Percentiles rank a stretch among this genome's conserved stretches.
phyloP scores from a whole-genome alignment of 2,113 vertebrate species.

The Isichthys henryi region DNA sequence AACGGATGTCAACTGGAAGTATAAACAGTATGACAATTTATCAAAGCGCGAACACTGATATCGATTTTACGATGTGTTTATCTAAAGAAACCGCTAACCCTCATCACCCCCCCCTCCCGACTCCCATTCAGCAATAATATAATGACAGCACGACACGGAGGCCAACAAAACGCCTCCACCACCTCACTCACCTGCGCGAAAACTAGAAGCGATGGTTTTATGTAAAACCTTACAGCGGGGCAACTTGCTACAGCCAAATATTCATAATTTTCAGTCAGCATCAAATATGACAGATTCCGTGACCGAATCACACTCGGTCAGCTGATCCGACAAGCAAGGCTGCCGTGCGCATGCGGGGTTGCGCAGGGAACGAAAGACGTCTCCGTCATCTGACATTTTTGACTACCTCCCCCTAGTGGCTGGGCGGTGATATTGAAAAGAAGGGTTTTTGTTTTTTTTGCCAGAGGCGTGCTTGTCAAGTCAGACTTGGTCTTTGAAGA shows the following conservation, averaged over 20 bases:
- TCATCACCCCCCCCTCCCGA: neutral
- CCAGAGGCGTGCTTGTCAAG: neutral
- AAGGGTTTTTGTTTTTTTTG: neutral
- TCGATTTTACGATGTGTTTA: neutral
- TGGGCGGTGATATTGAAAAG: conserved; percentile 16
- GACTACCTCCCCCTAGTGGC: conserved; percentile 34
- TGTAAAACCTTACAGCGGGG: neutral
- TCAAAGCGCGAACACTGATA: neutral
- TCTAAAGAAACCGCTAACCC: neutral
- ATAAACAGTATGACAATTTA: neutral
- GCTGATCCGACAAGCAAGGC: conserved; percentile 43
- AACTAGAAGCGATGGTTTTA: neutral
- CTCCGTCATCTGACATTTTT: neutral
- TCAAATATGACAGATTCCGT: conserved; percentile 41
- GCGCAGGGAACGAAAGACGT: neutral
- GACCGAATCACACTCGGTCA: conserved; percentile 52
- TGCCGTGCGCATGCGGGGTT: neutral
- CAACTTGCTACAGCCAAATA: neutral
- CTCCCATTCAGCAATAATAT: neutral
- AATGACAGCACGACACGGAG: neutral
- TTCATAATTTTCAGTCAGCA: conserved; percentile 47
- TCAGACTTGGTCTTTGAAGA: neutral
- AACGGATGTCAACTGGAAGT: neutral
- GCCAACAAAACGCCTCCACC: neutral
- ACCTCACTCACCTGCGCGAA: conserved; percentile 12